phyloP scores from a whole-genome alignment of 1,140 invertebrate species.

The Bombus fervidus region DNA sequence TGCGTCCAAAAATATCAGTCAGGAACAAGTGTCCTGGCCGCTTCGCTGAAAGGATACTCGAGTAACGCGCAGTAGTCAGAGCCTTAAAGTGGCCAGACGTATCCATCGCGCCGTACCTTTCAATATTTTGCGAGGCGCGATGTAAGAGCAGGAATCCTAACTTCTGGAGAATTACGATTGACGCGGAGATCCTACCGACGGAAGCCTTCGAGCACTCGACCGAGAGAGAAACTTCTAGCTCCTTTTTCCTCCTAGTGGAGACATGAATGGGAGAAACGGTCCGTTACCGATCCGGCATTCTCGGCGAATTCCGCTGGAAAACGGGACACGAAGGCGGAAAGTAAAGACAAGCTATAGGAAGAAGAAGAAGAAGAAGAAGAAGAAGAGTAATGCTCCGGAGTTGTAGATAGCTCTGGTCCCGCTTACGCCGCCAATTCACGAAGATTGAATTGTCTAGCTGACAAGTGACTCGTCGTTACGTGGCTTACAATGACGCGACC shows the following conservation, averaged over 20 bases:
- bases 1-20: background rate
- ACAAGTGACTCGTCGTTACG: conserved; percentile 60
- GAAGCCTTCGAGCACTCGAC: conserved; percentile 10
- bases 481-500: conserved; percentile 41
- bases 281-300: conserved; percentile 23
- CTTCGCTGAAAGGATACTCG: background rate
- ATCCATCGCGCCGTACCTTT: background rate
- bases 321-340: background rate
- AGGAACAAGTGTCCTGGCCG: background rate
- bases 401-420: conserved; percentile 45
- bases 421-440: conserved; percentile 50
- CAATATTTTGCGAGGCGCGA: background rate
- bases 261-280: conserved; percentile 38
- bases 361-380: conserved; percentile 30
- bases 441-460: conserved; percentile 65
- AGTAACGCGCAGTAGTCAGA: background rate
- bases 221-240: conserved; percentile 45
- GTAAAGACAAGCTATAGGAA: conserved; percentile 6
- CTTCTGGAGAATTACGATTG: conserved; percentile 42
- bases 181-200: background rate
- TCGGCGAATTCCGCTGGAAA: conserved; percentile 48
- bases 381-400: conserved; percentile 60
- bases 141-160: conserved; percentile 45
- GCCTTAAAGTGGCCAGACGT: background rate
- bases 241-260: background rate